Evolutionary conservation across 1,140 invertebrate genomes (phyloP), one percentile per base, ranked within the genome.

Genomic region (Atta colombica): DNA sequence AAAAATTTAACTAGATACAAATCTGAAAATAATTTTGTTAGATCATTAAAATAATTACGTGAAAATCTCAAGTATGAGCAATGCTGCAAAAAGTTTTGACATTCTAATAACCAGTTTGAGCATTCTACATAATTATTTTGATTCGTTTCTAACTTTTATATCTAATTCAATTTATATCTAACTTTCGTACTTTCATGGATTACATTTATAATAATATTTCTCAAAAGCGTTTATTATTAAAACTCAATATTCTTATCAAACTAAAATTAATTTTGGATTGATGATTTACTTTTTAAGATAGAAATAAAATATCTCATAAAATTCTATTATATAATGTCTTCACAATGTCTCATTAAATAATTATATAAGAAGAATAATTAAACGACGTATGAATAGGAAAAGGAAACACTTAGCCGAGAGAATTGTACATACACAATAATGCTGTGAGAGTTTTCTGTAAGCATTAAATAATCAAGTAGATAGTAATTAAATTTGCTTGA

Each of bases 401-500:
- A 66, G 35, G 12, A 28, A 31, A 18, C 21, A 63, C 6, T 61
- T 77, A 3, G 31, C 8, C 8, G 16, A 45, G 39, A 77, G 58
- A 63, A 10, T 28, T 18, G 35, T 25, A 21, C n/a, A 4, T n/a
- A 61, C 28, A 18, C 16, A 77, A 49, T 4, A 16, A 16, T 18
- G 14, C 3, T 77, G 35, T 60, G 16, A 61, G 21, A 77, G 21
- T 63, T 75, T 35, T n/a, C 7, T 35, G 2, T 2, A 39, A 63
- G n/a, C 74, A 45, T 77, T 77, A 78, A 65, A 51, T 31, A 78
- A 65, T 45, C 10, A 45, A 45, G 10, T 16, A 39, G 60, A 49
- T 49, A 55, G 49, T 68, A 80, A 80, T 80, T 80, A 80, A 80
- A 80, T 35, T 49, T 53, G 39, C 39, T n/a, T 68, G 28, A 8